Base-by-base conservation (phyloP, 1,140 invertebrate genomes). In the Stegodyphus dumicola region DNA sequence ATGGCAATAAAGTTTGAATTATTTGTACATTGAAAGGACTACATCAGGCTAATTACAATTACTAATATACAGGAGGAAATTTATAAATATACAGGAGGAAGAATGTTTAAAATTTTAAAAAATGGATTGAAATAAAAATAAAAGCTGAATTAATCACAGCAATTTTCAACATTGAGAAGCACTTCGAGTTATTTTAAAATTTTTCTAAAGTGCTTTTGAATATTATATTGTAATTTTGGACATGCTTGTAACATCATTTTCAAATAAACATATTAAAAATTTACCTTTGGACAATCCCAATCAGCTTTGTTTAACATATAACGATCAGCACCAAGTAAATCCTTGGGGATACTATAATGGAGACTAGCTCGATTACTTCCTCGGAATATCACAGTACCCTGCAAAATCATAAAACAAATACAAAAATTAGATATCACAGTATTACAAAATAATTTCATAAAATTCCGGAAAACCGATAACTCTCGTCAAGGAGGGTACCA, bases 251-350 rank as follows among this genome's bases (percentile, higher is more conserved):
- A 33, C 33, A 33, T 33, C 33, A 33, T 33, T 33, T n/a, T 33
- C 1, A 33, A 33, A 33, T 33, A 15, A 60, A 60, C 5, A 5
- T 13, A 73, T 15, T 51, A 52, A 65, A 83, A 64, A 48, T 49
- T 73, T 71, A 93, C 92, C 89, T 92, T 92, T 52, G 89, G 88
- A 85, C 92, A 93, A 85, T 90, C 91, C 92, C 93, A 93, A 88
- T 93, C 92, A 67, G 88, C 77, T 78, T 88, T 89, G 10, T 87
- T 85, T 33, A 77, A 65, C 65, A 81, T 52, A 87, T 84, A 88
- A 48, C 78, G 71, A 53, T 89, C 89, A 73, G 80, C 49, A 85
- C 87, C 84, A 17, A 78, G 17, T 56, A 70, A 49, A 54, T 88
- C 88, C 87, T 90, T 90, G 2, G 89, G 90, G 81, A 91, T 89